Evolutionary conservation across 2,113 vertebrate species (phyloP).

Genomic region (Triplophysa dalaica): DNA sequence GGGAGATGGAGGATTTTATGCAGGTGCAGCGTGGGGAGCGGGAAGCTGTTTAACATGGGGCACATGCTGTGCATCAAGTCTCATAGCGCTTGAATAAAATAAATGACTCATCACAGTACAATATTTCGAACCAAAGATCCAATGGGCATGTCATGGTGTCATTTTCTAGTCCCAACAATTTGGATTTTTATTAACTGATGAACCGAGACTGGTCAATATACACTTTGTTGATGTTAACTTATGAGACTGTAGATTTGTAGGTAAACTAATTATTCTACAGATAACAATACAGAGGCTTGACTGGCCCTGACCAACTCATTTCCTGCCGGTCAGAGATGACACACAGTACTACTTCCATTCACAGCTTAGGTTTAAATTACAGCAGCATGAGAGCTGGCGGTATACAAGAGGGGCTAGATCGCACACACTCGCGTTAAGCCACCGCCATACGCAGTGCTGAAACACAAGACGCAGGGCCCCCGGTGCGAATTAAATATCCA

Average conservation of each 20-base stretch:
- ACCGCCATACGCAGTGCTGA: constrained; percentile 15
- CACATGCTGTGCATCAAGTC: background rate
- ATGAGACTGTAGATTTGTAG: background rate
- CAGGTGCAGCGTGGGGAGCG: background rate
- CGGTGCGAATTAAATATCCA: constrained; percentile 46
- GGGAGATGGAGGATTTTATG: background rate
- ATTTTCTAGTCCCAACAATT: background rate
- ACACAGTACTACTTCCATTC: constrained; percentile 19
- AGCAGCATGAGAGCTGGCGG: constrained; percentile 10
- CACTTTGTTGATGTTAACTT: too few relatives aligned
- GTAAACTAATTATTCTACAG: background rate
- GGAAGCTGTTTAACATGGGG: background rate
- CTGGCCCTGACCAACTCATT: constrained; percentile 12
- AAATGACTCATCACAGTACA: too few relatives aligned
- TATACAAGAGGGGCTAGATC: constrained; percentile 2
- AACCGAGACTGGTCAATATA: background rate
- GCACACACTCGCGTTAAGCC: constrained; percentile 19
- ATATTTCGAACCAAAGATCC: too few relatives aligned
- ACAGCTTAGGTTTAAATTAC: constrained; percentile 40
- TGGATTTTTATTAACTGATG: background rate
- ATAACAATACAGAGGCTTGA: constrained; percentile 9
- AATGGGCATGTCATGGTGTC: too few relatives aligned
- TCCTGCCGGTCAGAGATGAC: constrained; percentile 38
- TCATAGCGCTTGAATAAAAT: too few relatives aligned
- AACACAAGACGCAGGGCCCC: constrained; percentile 36